Evolutionary conservation across 2,888 invertebrate genomes (phyloP).

Genomic region (Cephus runcator): DNA sequence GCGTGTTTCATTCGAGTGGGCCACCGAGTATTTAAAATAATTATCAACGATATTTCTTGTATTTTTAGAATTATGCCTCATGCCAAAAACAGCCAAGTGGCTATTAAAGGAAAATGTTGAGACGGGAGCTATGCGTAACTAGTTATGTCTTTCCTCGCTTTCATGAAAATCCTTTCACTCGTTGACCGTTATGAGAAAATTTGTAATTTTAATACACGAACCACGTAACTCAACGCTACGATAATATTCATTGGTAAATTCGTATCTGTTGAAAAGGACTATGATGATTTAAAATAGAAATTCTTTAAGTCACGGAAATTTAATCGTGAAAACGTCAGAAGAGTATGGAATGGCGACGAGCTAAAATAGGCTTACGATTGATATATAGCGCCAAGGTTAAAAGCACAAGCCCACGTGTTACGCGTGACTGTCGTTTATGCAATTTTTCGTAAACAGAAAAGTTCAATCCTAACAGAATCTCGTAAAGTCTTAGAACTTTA

Average conservation of each 20-base stretch:
- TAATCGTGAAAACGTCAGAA: neutral
- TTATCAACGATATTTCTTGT: conserved; percentile 22
- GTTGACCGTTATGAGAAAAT: neutral
- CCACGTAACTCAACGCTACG: neutral
- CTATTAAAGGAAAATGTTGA: neutral
- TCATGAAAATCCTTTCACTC: neutral
- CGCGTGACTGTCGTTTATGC: conserved; percentile 30
- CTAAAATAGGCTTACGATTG: neutral
- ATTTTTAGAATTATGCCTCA: conserved; percentile 12
- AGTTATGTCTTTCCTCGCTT: neutral
- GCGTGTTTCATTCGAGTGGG: conserved; percentile 14
- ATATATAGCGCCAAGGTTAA: conserved; percentile 31
- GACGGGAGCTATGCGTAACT: neutral
- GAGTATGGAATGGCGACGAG: neutral
- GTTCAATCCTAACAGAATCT: neutral
- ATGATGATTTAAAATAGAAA: neutral
- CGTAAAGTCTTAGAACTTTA: neutral
- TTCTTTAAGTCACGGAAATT: neutral
- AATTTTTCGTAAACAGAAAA: conserved; percentile 10
- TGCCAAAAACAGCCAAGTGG: neutral
- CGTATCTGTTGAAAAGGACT: neutral
- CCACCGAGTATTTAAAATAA: conserved; percentile 22
- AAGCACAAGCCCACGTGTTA: conserved; percentile 27
- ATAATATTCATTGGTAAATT: neutral
- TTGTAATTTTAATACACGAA: neutral